phyloP scores from a whole-genome alignment of 2,888 invertebrate genomes.

The Diadegma fenestrale region DNA sequence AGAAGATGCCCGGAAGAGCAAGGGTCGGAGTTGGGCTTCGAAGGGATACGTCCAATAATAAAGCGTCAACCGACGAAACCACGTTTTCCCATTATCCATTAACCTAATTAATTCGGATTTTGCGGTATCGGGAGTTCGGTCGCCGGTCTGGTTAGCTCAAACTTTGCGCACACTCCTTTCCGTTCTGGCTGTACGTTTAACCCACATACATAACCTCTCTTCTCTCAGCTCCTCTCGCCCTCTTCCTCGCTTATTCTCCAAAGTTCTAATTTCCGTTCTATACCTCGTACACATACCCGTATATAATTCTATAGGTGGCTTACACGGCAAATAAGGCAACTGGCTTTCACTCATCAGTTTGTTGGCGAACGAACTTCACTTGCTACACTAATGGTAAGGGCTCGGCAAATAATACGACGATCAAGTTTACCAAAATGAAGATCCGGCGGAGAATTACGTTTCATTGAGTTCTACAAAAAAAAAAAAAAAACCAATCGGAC shows the following conservation, averaged over 20 bases:
- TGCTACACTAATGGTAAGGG: constrained; percentile 18
- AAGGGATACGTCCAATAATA: constrained; percentile 75
- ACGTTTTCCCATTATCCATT: constrained; percentile 83
- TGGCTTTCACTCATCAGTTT: constrained; percentile 30
- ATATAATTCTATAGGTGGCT: constrained; percentile 21
- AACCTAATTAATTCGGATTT: constrained; percentile 82
- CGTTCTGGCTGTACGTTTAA: constrained; percentile 30
- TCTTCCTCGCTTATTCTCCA: constrained; percentile 13
- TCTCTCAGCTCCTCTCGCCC: constrained; percentile 3
- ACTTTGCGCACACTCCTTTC: constrained; percentile 52
- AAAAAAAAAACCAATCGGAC: too few species aligned
- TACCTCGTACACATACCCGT: constrained; percentile 19
- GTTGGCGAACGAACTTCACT: constrained; percentile 35
- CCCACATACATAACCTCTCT: constrained; percentile 10
- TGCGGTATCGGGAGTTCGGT: constrained; percentile 77
- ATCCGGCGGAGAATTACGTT: neutral
- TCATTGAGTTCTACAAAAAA: neutral
- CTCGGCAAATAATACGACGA: constrained; percentile 27
- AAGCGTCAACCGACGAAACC: constrained; percentile 78
- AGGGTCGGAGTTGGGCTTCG: constrained; percentile 43
- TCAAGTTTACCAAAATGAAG: constrained; percentile 39
- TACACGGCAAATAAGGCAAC: constrained; percentile 46
- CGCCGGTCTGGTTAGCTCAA: constrained; percentile 45
- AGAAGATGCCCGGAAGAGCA: constrained; percentile 23
- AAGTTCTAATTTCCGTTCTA: constrained; percentile 53